Percentiles rank a stretch among this genome's conserved stretches.
Evolutionary conservation across 2,797 vertebrate species (phyloP).

Genomic region (Anabacerthia variegaticeps): DNA sequence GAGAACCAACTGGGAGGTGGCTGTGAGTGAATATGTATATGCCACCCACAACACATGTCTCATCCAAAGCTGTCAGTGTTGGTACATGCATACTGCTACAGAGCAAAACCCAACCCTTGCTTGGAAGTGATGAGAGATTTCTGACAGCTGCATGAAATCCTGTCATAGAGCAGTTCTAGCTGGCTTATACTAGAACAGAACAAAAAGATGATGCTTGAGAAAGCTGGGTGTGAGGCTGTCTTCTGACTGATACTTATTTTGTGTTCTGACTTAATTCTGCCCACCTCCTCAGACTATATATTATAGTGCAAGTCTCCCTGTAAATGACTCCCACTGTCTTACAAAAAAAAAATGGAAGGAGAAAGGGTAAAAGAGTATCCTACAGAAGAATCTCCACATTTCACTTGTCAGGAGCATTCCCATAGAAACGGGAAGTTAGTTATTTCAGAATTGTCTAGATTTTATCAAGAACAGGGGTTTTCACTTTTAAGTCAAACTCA

Average conservation of each 20-base stretch:
- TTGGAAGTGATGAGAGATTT: not conserved
- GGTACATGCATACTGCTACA: not conserved
- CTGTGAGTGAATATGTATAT: not conserved
- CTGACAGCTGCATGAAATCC: not conserved
- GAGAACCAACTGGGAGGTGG: not conserved
- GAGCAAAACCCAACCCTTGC: not conserved
- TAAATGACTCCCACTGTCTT: not conserved
- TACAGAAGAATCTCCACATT: not conserved
- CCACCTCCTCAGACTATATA: not conserved
- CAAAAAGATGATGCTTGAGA: not conserved
- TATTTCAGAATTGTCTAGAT: not conserved
- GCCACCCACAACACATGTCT: not conserved
- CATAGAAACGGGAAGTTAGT: not conserved
- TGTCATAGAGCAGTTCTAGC: not conserved
- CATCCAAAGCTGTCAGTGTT: not conserved
- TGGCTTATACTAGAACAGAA: not conserved
- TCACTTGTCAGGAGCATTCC: not conserved
- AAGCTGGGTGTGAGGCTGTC: not conserved
- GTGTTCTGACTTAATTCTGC: not conserved
- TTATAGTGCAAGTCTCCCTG: not conserved
- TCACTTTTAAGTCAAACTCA: not conserved
- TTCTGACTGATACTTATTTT: not conserved
- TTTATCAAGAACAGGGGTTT: fast-evolving
- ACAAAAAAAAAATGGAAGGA: not conserved
- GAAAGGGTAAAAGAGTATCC: not conserved